Conservation (phyloP, 2,113 vertebrate genomes). For the Spheniscus mendiculus region DNA sequence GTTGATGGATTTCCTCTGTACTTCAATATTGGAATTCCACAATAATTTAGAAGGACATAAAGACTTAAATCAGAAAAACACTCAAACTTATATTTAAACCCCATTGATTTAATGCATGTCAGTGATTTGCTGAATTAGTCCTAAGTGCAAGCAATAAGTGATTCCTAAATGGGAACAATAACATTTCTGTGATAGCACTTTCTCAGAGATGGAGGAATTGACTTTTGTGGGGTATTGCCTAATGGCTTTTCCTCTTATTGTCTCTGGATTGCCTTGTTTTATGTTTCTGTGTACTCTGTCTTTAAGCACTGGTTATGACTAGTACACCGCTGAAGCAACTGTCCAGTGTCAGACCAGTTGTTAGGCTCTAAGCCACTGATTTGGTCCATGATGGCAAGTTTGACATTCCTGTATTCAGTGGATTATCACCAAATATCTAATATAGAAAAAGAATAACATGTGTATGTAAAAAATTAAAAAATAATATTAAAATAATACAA, state of each 20-base stretch:
- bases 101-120: background rate
- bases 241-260: background rate
- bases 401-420: background rate
- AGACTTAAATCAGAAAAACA: conserved; percentile 29
- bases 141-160: background rate
- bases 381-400: background rate
- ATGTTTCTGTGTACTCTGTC: background rate
- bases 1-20: background rate
- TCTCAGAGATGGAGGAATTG: background rate
- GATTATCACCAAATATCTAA: background rate
- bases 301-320: background rate
- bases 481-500: background rate
- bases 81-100: conserved; percentile 39
- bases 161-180: conserved; percentile 15
- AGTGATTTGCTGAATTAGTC: conserved; percentile 19
- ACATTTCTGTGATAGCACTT: background rate
- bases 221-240: background rate
- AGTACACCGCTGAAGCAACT: background rate
- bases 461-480: background rate
- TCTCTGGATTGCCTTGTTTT: background rate
- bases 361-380: background rate
- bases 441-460: background rate
- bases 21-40: background rate
- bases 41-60: background rate
- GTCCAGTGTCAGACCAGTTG: background rate